Percentiles rank a stretch among this genome's conserved stretches.
These are phyloP conservation scores for Campoplex capitator DNA, from an alignment of 2,888 invertebrate species.

Conservation along the genomic window DNA sequence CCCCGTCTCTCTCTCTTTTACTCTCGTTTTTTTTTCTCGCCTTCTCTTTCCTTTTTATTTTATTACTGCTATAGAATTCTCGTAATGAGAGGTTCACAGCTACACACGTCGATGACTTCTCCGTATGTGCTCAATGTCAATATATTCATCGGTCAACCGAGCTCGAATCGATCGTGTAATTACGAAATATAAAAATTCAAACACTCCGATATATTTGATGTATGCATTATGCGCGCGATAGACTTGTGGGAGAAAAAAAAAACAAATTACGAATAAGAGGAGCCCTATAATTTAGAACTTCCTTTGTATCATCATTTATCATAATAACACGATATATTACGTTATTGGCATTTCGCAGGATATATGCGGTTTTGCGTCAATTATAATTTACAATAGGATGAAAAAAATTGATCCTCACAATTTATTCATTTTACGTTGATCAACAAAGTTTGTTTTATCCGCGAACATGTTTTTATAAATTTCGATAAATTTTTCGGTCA, in stretches of 20 bases:
- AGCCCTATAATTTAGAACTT: not conserved
- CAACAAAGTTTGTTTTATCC: not conserved
- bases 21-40: not conserved
- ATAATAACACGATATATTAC: not conserved
- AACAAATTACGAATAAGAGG: not conserved
- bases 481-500: too few species aligned
- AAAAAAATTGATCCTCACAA: not conserved
- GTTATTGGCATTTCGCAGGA: slow-evolving; percentile 5
- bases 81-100: slow-evolving; percentile 44
- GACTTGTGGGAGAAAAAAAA: not conserved
- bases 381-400: not conserved
- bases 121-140: slow-evolving; percentile 9
- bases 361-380: slow-evolving; percentile 14
- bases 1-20: not conserved
- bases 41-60: slow-evolving; percentile 14
- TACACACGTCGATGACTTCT: slow-evolving; percentile 30
- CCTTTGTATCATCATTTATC: not conserved
- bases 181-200: slow-evolving; percentile 20
- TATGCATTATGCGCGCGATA: not conserved
- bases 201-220: slow-evolving; percentile 26
- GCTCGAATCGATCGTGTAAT: slow-evolving; percentile 51
- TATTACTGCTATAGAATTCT: slow-evolving; percentile 35
- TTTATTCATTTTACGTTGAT: not conserved
- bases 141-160: slow-evolving; percentile 29
- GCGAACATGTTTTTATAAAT: not conserved